Conservation (phyloP, 2,113 vertebrate genomes). For the Channa argus region DNA sequence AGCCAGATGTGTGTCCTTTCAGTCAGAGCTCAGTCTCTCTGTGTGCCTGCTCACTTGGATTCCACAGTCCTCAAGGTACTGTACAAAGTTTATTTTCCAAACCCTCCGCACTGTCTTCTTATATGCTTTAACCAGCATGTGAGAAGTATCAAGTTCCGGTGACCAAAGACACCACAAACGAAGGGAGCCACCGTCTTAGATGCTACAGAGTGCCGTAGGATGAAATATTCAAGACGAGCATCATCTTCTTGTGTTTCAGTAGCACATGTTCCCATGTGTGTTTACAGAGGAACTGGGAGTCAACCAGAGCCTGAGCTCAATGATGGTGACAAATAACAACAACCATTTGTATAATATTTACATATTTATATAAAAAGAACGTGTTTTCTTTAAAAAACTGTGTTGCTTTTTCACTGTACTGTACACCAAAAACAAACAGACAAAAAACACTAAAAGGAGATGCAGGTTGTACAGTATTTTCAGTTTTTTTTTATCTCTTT, state of each 20-base stretch:
- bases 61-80: slow-evolving; percentile 64
- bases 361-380: slow-evolving; percentile 83
- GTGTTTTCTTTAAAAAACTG: slow-evolving; percentile 67
- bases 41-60: slow-evolving; percentile 47
- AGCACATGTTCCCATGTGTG: slow-evolving; percentile 86
- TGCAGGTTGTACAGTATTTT: slow-evolving; percentile 81
- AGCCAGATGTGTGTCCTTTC: slow-evolving; percentile 84
- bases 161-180: slow-evolving; percentile 64
- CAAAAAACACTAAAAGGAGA: slow-evolving; percentile 83
- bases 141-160: slow-evolving; percentile 57
- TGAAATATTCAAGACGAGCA: slow-evolving; percentile 66
- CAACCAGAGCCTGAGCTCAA: slow-evolving; percentile 82
- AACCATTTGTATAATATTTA: slow-evolving; percentile 81
- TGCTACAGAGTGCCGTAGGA: slow-evolving; percentile 69
- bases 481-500: slow-evolving; percentile 74
- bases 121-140: slow-evolving; percentile 90
- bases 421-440: slow-evolving; percentile 81
- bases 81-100: slow-evolving; percentile 76
- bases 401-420: slow-evolving; percentile 82
- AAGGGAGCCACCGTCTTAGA: slow-evolving; percentile 60
- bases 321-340: slow-evolving; percentile 76
- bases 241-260: slow-evolving; percentile 66
- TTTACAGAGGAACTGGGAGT: slow-evolving; percentile 80
- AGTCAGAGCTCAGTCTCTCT: slow-evolving; percentile 81
- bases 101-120: slow-evolving; percentile 73